Evolutionary conservation across 2,888 invertebrate species (phyloP), one percentile per base, ranked within the genome.

Genomic region (Acleris emargana): DNA sequence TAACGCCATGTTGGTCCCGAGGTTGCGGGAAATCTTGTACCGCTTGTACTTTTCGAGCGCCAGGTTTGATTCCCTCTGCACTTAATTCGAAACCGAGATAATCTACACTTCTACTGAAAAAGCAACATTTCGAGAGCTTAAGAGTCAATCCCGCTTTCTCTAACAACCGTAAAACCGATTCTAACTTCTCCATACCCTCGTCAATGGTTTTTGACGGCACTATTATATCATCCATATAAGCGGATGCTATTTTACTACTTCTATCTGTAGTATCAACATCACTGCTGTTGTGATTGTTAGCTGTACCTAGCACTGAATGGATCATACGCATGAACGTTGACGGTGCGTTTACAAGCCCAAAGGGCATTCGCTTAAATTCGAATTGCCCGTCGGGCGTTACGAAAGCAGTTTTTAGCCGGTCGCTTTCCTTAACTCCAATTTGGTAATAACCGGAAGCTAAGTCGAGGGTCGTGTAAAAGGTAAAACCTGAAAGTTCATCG

Each of bases 221-320:
- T 43, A 55, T 55, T 7, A 55, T 55, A 55, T 55, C 54, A 42
- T 55, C 43, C 54, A 55, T 55, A 43, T 55, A 55, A 7, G 54
- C 54, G 13, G 54, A 55, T 20, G 54, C 54, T 43, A 55, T 20
- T 55, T 55, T 55, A 16, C 54, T 42, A 16, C 5, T 43, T 16
- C 20, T 55, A 25, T 16, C 16, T n/a, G 5, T 43, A 2, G 22
- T 6, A 1, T 25, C 6, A 25, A 25, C 25, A 25, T 25, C 25
- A 25, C 25, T 25, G 25, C 7, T 7, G 11, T 43, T 4, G 6
- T 20, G n/a, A 42, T 22, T 55, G 20, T 55, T 55, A 43, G 54
- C n/a, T 20, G 54, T 55, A 7, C 54, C 54, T 42, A 55, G 20
- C 6, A 55, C 54, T 7, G 54, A 55, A 6, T 55, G 54, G 22